phyloP scores from a whole-genome alignment of 2,797 vertebrate genomes.

The Macroramphosus scolopax region DNA sequence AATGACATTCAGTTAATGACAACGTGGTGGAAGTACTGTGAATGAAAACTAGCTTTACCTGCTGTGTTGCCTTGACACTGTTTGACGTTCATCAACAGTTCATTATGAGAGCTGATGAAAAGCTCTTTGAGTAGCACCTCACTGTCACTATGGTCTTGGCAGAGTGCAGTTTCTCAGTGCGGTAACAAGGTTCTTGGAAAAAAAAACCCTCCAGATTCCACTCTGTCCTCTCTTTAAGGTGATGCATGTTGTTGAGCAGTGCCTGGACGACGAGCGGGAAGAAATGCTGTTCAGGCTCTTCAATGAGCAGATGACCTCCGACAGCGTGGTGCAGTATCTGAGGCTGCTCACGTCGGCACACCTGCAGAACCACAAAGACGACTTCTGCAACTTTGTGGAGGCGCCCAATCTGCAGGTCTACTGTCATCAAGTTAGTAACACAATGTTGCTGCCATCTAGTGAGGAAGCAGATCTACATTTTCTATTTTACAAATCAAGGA shows the following conservation, averaged over 20 bases:
- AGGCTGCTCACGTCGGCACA: slow-evolving; percentile 83
- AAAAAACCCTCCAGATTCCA: too few species aligned
- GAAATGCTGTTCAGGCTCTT: slow-evolving; percentile 74
- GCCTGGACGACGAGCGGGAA: slow-evolving; percentile 70
- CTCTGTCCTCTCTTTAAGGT: slow-evolving; percentile 62
- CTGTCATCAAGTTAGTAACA: slow-evolving; percentile 79
- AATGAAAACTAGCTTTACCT: neutral
- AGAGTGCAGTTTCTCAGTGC: too few species aligned
- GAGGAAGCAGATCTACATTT: slow-evolving; percentile 5
- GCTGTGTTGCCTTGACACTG: neutral
- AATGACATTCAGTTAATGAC: too few species aligned
- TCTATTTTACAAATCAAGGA: neutral
- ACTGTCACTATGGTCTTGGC: too few species aligned
- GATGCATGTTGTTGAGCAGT: slow-evolving; percentile 75
- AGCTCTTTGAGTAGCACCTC: too few species aligned
- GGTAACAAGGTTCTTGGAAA: too few species aligned
- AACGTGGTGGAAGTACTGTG: neutral
- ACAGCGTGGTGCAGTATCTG: slow-evolving; percentile 81
- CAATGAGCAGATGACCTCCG: slow-evolving; percentile 78
- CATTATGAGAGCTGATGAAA: too few species aligned
- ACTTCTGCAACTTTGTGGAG: slow-evolving; percentile 84
- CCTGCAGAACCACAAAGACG: slow-evolving; percentile 79
- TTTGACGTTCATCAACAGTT: neutral
- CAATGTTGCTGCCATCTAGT: slow-evolving; percentile 45
- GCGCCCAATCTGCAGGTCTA: slow-evolving; percentile 79